A percentile compares a stretch with the other conserved stretches of the same genome.
Conservation (phyloP, 2,797 vertebrate genomes). For the Rallus crepitans region DNA sequence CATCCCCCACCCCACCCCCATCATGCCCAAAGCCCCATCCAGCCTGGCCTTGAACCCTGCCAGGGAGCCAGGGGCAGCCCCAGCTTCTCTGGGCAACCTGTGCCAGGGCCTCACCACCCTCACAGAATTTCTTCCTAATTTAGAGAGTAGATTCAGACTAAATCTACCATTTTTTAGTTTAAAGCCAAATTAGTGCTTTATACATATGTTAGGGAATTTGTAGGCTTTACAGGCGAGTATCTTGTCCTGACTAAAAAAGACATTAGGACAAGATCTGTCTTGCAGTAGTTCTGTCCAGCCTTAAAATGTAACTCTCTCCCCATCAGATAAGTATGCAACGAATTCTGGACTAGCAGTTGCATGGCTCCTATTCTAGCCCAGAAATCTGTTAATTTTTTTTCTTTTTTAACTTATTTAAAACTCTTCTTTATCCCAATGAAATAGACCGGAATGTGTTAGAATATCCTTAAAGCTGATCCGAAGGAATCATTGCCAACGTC, state of each 20-base stretch:
- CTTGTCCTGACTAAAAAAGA: background rate
- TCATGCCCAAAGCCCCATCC: too few relatives aligned
- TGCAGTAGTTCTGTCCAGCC: background rate
- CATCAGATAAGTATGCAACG: background rate
- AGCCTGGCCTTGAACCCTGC: too few relatives aligned
- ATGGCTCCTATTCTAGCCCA: slow-evolving; percentile 17
- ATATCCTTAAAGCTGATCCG: slow-evolving; percentile 44
- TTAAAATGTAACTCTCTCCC: background rate
- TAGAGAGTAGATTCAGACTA: too few relatives aligned
- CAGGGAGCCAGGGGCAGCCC: too few relatives aligned
- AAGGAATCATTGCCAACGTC: slow-evolving; percentile 40
- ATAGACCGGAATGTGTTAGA: slow-evolving; percentile 4
- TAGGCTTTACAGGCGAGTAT: background rate
- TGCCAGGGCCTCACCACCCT: too few relatives aligned
- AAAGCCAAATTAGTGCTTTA: background rate
- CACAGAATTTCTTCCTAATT: too few relatives aligned
- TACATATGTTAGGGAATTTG: background rate
- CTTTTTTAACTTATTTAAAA: background rate
- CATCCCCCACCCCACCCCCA: too few relatives aligned
- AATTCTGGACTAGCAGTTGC: slow-evolving; percentile 9
- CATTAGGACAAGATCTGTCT: background rate
- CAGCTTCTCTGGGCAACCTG: too few relatives aligned
- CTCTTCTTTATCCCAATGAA: slow-evolving; percentile 28
- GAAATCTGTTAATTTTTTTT: background rate
- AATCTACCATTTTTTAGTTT: too few relatives aligned